Evolutionary conservation across 2,888 invertebrate species (phyloP), one percentile per base, ranked within the genome.

Genomic region (Linnaemya tessellans): DNA sequence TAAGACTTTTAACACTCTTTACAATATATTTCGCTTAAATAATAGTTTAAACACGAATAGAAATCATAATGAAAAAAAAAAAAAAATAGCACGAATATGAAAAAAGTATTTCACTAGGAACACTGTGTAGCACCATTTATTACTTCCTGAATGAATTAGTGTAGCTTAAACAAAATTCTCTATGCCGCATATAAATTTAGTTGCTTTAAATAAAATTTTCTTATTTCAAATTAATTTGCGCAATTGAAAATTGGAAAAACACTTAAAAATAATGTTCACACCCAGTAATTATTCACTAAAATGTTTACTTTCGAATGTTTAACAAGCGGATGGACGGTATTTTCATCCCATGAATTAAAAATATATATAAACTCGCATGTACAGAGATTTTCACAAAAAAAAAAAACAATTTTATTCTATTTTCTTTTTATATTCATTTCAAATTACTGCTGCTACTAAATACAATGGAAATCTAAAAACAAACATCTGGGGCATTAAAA

Each of bases 401-500:
- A 30, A n/a, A n/a, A n/a, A n/a, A n/a, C 5, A 11, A 46, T 58
- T 75, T 70, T 84, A 54, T 54, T 9, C 8, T 46, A 51, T 64
- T 74, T 80, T 58, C 20, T 51, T 51, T 62, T 60, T 73, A 54
- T 54, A 49, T 58, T 60, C 70, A 51, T 67, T 78, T 71, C 18
- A 56, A 67, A 70, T 54, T 62, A 62, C 78, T 49, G 49, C 60
- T 51, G 9, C 67, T 51, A n/a, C 51, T 46, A 56, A 60, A 73
- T 64, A 74, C 67, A 81, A 81, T 84, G 80, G 73, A 80, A 78
- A 81, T 80, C 77, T 67, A 71, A 13, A 54, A 71, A 41, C 78
- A 65, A 80, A 84, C 84, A 84, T 84, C 84, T 81, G 81, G 80
- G 84, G 62, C 77, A 81, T n/a, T 60, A 75, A 70, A 75, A 80